Evolutionary conservation across 2,797 vertebrate species (phyloP).

Genomic region (Pogoniulus pusillus): DNA sequence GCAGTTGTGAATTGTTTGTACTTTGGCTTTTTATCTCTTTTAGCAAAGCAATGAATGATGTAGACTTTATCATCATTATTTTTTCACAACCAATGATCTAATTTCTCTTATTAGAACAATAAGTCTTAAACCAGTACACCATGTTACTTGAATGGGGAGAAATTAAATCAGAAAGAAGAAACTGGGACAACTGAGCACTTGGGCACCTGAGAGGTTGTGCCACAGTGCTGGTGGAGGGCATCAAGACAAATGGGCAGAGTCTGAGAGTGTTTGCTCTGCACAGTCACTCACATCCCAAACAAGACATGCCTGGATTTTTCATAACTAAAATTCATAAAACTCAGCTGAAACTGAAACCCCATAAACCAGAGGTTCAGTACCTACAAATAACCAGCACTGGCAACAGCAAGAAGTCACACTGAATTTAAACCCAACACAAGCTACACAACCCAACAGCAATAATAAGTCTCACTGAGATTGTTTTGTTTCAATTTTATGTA

Average conservation of each 20-base stretch:
- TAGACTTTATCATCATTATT: too few relatives aligned
- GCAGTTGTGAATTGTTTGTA: neutral
- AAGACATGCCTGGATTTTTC: neutral
- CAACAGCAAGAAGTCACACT: neutral
- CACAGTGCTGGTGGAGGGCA: neutral
- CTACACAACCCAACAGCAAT: neutral
- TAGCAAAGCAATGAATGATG: too few relatives aligned
- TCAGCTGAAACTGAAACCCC: neutral
- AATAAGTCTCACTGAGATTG: neutral
- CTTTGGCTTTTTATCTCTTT: too few relatives aligned
- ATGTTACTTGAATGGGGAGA: neutral
- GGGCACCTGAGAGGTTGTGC: neutral
- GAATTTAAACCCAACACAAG: neutral
- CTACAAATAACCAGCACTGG: neutral
- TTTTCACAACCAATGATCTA: too few relatives aligned
- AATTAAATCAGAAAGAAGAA: neutral
- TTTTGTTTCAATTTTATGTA: neutral
- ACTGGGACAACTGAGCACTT: neutral
- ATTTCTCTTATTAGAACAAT: too few relatives aligned
- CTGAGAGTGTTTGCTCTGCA: accelerated
- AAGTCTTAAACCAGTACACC: neutral
- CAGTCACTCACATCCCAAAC: neutral
- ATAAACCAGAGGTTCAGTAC: accelerated
- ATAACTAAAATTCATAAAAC: neutral
- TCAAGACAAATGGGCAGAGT: neutral